Conservation (phyloP, 2,888 invertebrate species). For the Ceriagrion tenellum region DNA sequence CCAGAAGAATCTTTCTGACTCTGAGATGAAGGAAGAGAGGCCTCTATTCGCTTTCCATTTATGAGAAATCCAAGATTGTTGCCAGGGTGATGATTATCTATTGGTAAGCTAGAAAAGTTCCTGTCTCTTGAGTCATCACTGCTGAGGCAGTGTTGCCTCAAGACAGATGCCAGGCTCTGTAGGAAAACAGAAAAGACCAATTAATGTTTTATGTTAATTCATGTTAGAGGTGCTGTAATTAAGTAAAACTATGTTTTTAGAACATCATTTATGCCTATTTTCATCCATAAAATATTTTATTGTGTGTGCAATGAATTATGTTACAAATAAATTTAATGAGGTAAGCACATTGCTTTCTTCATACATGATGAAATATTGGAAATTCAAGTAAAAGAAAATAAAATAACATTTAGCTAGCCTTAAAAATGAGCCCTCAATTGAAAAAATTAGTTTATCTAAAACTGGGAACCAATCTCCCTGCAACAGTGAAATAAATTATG, state of each 20-base stretch:
- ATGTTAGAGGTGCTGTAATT: background rate
- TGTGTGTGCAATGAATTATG: too few relatives aligned
- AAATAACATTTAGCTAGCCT: too few relatives aligned
- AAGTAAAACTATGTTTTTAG: background rate
- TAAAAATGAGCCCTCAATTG: too few relatives aligned
- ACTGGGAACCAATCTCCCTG: too few relatives aligned
- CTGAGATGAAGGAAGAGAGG: background rate
- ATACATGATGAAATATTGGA: too few relatives aligned
- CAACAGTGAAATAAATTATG: too few relatives aligned
- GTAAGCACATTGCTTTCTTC: too few relatives aligned
- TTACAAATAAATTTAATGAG: too few relatives aligned
- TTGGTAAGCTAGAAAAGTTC: background rate
- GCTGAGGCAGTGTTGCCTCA: constrained; percentile 35
- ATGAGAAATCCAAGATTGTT: background rate
- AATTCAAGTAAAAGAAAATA: too few relatives aligned
- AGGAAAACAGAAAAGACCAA: background rate
- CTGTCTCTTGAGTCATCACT: background rate
- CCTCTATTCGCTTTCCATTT: background rate
- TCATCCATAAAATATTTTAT: too few relatives aligned
- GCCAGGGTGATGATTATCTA: background rate
- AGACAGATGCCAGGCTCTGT: background rate
- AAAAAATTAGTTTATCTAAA: too few relatives aligned
- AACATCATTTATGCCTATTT: too few relatives aligned
- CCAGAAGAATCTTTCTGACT: background rate
- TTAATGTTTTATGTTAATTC: background rate